Percentiles rank a stretch among this genome's conserved stretches.
These are phyloP conservation scores for Thecophora atra DNA, from an alignment of 2,888 invertebrate species.

Conservation along the genomic window DNA sequence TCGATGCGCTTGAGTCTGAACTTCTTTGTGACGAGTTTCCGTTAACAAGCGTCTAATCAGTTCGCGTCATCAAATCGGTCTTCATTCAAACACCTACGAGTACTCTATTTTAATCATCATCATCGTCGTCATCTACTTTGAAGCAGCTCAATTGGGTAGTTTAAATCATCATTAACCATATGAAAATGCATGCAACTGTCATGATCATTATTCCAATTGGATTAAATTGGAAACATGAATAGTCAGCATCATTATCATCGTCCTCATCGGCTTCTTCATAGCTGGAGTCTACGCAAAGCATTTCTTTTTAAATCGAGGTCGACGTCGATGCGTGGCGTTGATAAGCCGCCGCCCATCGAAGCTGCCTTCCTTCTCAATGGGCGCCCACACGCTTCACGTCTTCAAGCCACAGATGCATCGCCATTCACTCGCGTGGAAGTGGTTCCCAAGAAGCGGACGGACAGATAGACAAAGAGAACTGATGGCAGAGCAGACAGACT, in stretches of 20 bases:
- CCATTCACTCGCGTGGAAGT: neutral
- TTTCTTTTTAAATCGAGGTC: neutral
- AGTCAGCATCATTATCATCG: constrained; percentile 6
- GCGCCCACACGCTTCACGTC: constrained; percentile 29
- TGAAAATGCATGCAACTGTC: too few species aligned
- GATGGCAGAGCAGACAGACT: too few species aligned
- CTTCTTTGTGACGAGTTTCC: too few species aligned
- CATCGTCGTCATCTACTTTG: neutral
- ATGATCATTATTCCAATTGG: too few species aligned
- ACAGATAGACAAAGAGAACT: neutral
- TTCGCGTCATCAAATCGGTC: neutral
- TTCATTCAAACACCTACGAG: too few species aligned
- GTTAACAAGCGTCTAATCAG: too few species aligned
- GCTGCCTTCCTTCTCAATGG: constrained; percentile 12
- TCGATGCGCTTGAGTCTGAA: too few species aligned
- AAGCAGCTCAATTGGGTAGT: too few species aligned
- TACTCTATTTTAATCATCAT: too few species aligned
- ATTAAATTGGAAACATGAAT: too few species aligned
- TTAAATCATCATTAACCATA: too few species aligned
- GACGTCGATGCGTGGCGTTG: neutral
- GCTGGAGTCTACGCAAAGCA: neutral
- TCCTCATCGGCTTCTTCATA: neutral
- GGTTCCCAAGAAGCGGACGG: neutral
- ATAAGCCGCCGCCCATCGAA: neutral
- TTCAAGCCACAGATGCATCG: neutral